Percentiles rank a stretch among this genome's conserved stretches.
These are phyloP conservation scores for Emydocephalus ijimae DNA, from an alignment of 2,113 vertebrate species.

Conservation along the genomic window DNA sequence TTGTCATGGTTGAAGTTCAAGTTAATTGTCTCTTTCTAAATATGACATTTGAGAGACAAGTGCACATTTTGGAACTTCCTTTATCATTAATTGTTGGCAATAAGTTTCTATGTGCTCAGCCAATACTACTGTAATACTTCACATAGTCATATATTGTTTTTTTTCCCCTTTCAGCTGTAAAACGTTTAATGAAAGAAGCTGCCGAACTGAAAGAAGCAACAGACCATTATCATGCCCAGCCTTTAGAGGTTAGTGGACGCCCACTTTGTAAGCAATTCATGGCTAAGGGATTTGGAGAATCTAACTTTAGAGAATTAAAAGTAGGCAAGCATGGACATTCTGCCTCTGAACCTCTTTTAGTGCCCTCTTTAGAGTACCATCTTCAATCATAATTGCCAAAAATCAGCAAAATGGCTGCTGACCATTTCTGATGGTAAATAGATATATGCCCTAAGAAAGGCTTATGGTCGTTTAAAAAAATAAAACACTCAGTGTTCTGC, in stretches of 20 bases:
- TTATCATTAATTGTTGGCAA: neutral
- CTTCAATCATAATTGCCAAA: neutral
- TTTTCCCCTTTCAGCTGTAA: slow-evolving; percentile 83
- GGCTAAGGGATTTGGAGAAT: neutral
- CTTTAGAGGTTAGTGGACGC: slow-evolving; percentile 85
- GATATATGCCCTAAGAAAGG: neutral
- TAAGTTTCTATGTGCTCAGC: neutral
- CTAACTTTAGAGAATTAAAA: neutral
- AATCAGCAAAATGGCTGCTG: neutral
- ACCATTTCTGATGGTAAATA: neutral
- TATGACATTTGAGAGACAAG: neutral
- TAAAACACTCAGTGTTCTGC: neutral
- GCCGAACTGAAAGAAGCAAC: slow-evolving; percentile 94
- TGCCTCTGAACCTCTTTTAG: neutral
- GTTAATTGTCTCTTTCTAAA: neutral
- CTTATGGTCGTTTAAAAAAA: neutral
- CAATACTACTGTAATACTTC: neutral
- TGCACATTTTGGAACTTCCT: neutral
- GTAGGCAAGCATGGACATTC: neutral
- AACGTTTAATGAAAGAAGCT: slow-evolving; percentile 98
- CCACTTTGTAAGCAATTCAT: neutral
- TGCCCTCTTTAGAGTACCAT: neutral
- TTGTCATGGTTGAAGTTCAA: neutral
- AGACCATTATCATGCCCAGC: slow-evolving; percentile 97
- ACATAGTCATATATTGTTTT: slow-evolving; percentile 45